phyloP scores from a whole-genome alignment of 2,113 vertebrate species.

The Haplochromis burtoni region DNA sequence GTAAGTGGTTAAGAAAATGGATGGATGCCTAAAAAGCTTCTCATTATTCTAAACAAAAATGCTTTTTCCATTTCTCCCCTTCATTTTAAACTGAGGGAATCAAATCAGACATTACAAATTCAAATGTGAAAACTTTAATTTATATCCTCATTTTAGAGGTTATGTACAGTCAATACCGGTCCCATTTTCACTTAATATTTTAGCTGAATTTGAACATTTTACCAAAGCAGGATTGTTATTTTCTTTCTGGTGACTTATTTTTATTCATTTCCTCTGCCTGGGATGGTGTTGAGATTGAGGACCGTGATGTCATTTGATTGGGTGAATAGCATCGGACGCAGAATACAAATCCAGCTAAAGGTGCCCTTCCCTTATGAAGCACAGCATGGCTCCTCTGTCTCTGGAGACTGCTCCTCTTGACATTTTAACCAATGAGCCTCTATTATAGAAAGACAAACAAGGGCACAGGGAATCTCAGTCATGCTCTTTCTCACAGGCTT shows the following conservation, averaged over 20 bases:
- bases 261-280: not conserved
- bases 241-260: not conserved
- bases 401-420: slow-evolving; percentile 36
- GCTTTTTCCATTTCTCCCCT: not conserved
- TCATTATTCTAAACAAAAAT: not conserved
- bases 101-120: not conserved
- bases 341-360: slow-evolving; percentile 35
- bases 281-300: not conserved
- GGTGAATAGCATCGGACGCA: not conserved
- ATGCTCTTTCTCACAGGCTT: not conserved
- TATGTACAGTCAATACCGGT: not conserved
- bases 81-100: not conserved
- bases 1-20: not conserved
- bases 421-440: slow-evolving; percentile 40
- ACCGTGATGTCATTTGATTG: not conserved
- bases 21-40: not conserved
- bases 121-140: not conserved
- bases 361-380: slow-evolving; percentile 37
- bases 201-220: not conserved
- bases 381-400: not conserved
- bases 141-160: not conserved
- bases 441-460: slow-evolving; percentile 32
- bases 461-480: not conserved
- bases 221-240: not conserved
- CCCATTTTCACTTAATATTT: not conserved